Evolutionary conservation across 2,888 invertebrate genomes (phyloP), one percentile per base, ranked within the genome.

Genomic region (Galeopsomyia nigrocyanea): DNA sequence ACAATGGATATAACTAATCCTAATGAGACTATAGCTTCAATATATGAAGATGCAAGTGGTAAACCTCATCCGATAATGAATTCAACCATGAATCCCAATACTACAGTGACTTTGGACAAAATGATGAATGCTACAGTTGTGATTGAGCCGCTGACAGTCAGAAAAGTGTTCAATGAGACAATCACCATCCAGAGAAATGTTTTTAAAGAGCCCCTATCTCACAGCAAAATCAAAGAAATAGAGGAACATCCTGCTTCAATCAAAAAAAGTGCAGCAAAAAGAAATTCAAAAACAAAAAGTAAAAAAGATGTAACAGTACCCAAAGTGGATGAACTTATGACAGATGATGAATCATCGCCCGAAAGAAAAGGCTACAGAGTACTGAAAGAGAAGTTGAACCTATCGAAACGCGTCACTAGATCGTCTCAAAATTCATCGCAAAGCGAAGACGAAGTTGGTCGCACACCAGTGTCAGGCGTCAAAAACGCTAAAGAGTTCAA

Each of bases 281-380:
- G 60, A 7, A 56, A 56, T 26, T 39, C 26, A 19, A 46, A 56
- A 14, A 62, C 21, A 17, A 70, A 55, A n/a, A 31, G 31, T 14
- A 71, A 62, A 31, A 53, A 60, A 62, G 55, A 72, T 3, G 50
- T 77, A 17, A 73, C 47, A 5, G 73, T 78, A 50, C 71, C 79
- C 3, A 76, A 81, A 0, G 79, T 80, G 14, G 78, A 79, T 21
- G 80, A 79, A 2, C 73, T 86, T 9, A 79, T 86, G 0, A 86
- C 86, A 6, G 86, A 86, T 19, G 86, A 86, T 55, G 85, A 86
- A 69, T 84, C 85, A 1, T 84, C 85, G 0, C 80, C 82, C 0
- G 84, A 84, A 56, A 55, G 75, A 22, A 77, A 75, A 17, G 78
- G 68, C 10, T 21, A 76, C 0, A 76, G 61, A 51, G 9, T 19